Evolutionary conservation across 2,888 invertebrate species (phyloP).

Genomic region (Pardosa pseudoannulata): DNA sequence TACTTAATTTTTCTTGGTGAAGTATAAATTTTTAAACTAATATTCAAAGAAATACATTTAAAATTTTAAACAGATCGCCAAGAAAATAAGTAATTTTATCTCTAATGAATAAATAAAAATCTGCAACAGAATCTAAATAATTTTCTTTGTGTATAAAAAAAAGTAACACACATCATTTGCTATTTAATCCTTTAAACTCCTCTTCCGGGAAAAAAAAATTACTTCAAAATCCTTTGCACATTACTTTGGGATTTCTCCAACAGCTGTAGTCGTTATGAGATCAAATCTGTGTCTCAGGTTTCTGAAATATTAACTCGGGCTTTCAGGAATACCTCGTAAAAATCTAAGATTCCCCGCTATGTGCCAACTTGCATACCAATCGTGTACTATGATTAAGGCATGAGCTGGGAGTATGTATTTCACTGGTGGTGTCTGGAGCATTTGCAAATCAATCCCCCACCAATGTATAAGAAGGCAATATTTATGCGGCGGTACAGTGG

Average conservation of each 20-base stretch:
- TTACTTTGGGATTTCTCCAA: not conserved
- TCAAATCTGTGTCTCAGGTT: not conserved
- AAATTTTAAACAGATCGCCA: too few relatives aligned
- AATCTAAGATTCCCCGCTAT: not conserved
- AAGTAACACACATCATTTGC: too few relatives aligned
- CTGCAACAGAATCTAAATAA: too few relatives aligned
- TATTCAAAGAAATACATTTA: too few relatives aligned
- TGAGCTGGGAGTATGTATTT: not conserved
- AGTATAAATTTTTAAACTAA: too few relatives aligned
- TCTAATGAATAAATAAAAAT: too few relatives aligned
- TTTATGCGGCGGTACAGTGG: not conserved
- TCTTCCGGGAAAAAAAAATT: not conserved
- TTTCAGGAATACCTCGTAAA: not conserved
- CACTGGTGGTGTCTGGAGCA: not conserved
- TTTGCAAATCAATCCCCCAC: conserved; percentile 28
- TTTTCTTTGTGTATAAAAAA: too few relatives aligned
- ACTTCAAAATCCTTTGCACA: not conserved
- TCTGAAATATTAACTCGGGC: not conserved
- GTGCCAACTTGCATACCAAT: not conserved
- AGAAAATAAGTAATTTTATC: too few relatives aligned
- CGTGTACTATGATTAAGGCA: not conserved
- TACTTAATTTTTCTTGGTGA: too few relatives aligned
- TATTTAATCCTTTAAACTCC: too few relatives aligned
- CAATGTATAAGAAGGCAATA: conserved; percentile 12
- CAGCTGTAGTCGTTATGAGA: not conserved